Evolutionary conservation across 2,888 invertebrate genomes (phyloP).

Genomic region (Cynaeus angustus): DNA sequence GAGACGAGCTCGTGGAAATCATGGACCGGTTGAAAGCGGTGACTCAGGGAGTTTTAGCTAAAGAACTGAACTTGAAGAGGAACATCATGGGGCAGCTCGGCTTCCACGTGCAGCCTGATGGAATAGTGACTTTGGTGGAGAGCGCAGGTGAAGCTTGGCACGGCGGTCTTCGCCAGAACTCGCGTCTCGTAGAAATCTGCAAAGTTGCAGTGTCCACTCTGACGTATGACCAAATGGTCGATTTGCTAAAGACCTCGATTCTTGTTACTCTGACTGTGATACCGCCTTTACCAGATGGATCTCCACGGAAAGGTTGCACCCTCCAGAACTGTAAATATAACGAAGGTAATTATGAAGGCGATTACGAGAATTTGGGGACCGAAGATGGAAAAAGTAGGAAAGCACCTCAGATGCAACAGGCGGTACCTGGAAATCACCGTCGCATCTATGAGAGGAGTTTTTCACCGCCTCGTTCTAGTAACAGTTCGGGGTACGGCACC

Average conservation of each 20-base stretch:
- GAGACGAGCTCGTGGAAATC: slow-evolving; percentile 83
- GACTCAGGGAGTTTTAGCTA: slow-evolving; percentile 83
- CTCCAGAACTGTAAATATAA: slow-evolving; percentile 79
- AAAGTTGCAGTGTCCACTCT: slow-evolving; percentile 89
- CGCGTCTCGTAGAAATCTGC: slow-evolving; percentile 86
- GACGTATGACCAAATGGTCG: slow-evolving; percentile 94
- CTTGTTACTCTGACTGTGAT: slow-evolving; percentile 90
- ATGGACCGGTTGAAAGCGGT: slow-evolving; percentile 87
- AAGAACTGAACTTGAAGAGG: slow-evolving; percentile 86
- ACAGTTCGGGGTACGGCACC: slow-evolving; percentile 89
- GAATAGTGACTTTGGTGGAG: slow-evolving; percentile 95
- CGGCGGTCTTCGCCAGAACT: slow-evolving; percentile 92
- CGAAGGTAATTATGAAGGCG: slow-evolving; percentile 76
- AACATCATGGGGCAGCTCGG: slow-evolving; percentile 90
- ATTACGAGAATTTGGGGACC: slow-evolving; percentile 78
- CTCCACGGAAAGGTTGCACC: slow-evolving; percentile 80
- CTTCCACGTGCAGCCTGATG: slow-evolving; percentile 93
- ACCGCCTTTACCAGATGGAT: slow-evolving; percentile 81
- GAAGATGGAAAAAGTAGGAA: slow-evolving; percentile 70
- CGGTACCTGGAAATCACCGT: slow-evolving; percentile 77
- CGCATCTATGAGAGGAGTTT: slow-evolving; percentile 83
- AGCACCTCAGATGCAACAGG: slow-evolving; percentile 72
- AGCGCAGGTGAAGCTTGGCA: slow-evolving; percentile 80
- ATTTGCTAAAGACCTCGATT: slow-evolving; percentile 90
- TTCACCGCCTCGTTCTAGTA: slow-evolving; percentile 84